phyloP scores from a whole-genome alignment of 2,797 vertebrate species.

The Silurus aristotelis region DNA sequence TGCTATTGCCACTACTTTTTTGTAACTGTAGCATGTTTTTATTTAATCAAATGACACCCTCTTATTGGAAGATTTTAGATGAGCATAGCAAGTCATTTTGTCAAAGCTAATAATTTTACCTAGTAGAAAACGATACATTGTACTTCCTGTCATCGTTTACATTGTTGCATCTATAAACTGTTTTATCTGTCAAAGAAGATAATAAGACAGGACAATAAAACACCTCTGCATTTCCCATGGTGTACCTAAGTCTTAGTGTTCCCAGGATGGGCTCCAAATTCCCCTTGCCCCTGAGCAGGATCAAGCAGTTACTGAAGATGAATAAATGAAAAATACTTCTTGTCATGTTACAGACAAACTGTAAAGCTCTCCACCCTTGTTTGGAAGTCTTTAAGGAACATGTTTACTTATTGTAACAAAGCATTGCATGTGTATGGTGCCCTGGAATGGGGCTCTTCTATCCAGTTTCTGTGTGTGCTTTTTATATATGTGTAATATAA shows the following conservation, averaged over 20 bases:
- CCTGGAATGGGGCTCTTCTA: neutral
- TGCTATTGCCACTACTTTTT: neutral
- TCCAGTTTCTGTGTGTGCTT: slow-evolving; percentile 2
- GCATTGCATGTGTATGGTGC: neutral
- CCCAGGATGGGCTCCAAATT: neutral
- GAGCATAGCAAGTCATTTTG: neutral
- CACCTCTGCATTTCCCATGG: neutral
- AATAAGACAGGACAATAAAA: neutral
- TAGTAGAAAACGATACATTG: neutral
- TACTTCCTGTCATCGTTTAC: neutral
- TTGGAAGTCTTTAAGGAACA: neutral
- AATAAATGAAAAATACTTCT: slow-evolving; percentile 17
- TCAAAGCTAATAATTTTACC: neutral
- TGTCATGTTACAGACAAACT: slow-evolving; percentile 1
- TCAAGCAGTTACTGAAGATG: slow-evolving; percentile 8
- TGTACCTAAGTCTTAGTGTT: neutral
- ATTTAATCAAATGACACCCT: too few relatives aligned
- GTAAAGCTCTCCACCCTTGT: neutral
- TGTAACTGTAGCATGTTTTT: neutral
- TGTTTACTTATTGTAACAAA: neutral
- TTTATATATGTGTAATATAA: slow-evolving; percentile 8
- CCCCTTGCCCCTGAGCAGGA: neutral
- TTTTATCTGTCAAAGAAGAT: slow-evolving; percentile 1
- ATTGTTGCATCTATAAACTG: neutral
- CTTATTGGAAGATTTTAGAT: neutral